These are phyloP conservation scores for Scaptodrosophila latifasciaeformis DNA, from an alignment of 2,888 invertebrate genomes.

Conservation along the genomic window DNA sequence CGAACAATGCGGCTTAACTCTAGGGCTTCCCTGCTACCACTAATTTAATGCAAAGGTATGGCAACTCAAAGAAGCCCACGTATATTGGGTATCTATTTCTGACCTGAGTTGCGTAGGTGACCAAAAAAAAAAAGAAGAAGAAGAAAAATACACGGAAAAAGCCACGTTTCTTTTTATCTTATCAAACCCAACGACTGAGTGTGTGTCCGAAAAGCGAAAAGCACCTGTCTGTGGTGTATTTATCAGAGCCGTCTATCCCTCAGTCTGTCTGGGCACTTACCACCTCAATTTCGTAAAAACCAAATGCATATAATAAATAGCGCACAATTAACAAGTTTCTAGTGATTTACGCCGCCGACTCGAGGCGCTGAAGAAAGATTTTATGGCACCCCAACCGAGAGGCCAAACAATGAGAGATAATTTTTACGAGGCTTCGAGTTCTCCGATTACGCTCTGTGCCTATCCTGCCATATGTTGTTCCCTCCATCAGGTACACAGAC, in stretches of 20 bases:
- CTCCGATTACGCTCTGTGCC: conserved; percentile 5
- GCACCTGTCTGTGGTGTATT: conserved; percentile 45
- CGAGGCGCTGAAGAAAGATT: conserved; percentile 51
- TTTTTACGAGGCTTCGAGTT: conserved; percentile 55
- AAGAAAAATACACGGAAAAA: no score
- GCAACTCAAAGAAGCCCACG: no score
- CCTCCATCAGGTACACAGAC: neutral
- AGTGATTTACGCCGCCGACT: conserved; percentile 62
- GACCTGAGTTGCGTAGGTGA: no score
- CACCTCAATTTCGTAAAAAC: conserved; percentile 50
- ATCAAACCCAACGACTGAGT: no score
- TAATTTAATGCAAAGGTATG: no score
- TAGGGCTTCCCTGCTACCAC: conserved; percentile 15
- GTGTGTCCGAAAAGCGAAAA: no score
- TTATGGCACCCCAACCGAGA: conserved; percentile 61
- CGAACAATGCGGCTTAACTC: conserved; percentile 35
- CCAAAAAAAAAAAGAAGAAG: no score
- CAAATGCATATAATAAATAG: conserved; percentile 61
- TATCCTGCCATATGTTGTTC: conserved; percentile 44
- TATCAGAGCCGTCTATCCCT: conserved; percentile 5
- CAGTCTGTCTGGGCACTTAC: conserved; percentile 49
- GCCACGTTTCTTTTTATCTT: no score
- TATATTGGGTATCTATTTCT: no score
- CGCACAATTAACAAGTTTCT: conserved; percentile 64
- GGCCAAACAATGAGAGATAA: conserved; percentile 56